A percentile compares a stretch with the other conserved stretches of the same genome.
Conservation (phyloP, 2,113 vertebrate species). For the Xiphophorus couchianus region DNA sequence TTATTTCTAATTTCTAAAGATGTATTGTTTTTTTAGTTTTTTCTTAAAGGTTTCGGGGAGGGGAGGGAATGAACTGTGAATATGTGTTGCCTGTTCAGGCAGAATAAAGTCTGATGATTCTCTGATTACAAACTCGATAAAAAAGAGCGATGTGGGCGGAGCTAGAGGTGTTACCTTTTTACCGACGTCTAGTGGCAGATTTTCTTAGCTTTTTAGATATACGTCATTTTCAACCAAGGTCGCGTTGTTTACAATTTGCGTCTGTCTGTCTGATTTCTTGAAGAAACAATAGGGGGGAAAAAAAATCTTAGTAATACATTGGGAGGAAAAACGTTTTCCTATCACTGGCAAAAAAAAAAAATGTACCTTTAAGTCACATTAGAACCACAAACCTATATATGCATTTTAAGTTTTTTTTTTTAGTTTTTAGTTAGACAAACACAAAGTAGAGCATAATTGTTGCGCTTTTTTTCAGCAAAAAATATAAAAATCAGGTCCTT, state of each 20-base stretch:
- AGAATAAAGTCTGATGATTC: conserved; percentile 45
- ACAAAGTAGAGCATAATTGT: background rate
- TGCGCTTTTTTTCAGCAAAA: background rate
- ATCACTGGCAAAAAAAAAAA: background rate
- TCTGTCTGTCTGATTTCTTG: conserved; percentile 44
- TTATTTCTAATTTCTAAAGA: conserved; percentile 29
- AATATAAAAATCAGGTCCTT: background rate
- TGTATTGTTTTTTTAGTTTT: conserved; percentile 41
- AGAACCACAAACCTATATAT: background rate
- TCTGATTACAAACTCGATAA: conserved; percentile 21
- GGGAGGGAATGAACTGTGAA: conserved; percentile 73
- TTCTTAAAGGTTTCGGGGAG: background rate
- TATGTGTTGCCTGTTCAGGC: conserved; percentile 66
- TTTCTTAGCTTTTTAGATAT: conserved; percentile 55
- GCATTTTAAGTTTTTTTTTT: background rate
- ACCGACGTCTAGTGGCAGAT: conserved; percentile 30
- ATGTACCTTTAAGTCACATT: background rate
- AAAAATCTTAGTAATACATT: conserved; percentile 6
- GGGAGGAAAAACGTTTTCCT: background rate
- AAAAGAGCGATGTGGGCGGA: conserved; percentile 8
- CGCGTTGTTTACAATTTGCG: conserved; percentile 60
- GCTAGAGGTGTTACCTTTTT: conserved; percentile 6
- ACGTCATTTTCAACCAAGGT: conserved; percentile 46
- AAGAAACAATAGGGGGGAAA: conserved; percentile 18
- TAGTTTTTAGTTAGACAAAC: background rate